Percentiles rank a stretch among this genome's conserved stretches.
These are phyloP conservation scores for Enteromius mattozi DNA, from an alignment of 2,797 vertebrate genomes.

Conservation along the genomic window DNA sequence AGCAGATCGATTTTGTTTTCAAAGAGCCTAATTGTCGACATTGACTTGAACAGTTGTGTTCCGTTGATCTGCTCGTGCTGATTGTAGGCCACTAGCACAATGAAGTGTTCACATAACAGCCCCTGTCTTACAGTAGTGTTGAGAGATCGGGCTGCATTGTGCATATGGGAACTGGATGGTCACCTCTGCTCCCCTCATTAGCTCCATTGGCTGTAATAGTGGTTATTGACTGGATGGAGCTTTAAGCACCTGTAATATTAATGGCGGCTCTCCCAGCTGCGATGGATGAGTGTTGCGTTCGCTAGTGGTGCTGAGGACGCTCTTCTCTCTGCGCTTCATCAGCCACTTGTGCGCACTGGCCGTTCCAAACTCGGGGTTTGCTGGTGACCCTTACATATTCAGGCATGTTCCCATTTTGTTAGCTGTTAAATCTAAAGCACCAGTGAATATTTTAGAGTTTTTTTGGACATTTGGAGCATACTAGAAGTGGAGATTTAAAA, in stretches of 20 bases:
- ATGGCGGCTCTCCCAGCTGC: conserved; percentile 55
- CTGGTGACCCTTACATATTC: conserved; percentile 43
- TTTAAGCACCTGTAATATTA: conserved; percentile 63
- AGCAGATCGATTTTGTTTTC: conserved; percentile 33
- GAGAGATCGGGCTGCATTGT: conserved; percentile 40
- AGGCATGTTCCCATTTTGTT: conserved; percentile 40
- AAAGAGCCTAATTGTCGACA: conserved; percentile 47
- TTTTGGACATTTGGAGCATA: neutral
- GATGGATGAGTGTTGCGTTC: conserved; percentile 46
- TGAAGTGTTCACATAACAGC: conserved; percentile 47
- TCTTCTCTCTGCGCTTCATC: conserved; percentile 48
- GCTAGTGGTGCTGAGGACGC: conserved; percentile 42
- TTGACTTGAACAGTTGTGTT: conserved; percentile 49
- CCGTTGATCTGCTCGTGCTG: conserved; percentile 43
- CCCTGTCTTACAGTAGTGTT: conserved; percentile 11
- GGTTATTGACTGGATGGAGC: conserved; percentile 60
- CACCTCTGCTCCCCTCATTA: conserved; percentile 60
- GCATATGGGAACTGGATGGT: conserved; percentile 48
- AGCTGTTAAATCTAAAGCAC: conserved; percentile 40
- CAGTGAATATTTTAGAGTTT: neutral
- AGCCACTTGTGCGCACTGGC: conserved; percentile 49
- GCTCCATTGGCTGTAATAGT: conserved; percentile 59
- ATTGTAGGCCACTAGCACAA: conserved; percentile 34
- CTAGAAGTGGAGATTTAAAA: neutral
- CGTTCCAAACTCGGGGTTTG: conserved; percentile 36